These are phyloP conservation scores for Brenthis hecate DNA, from an alignment of 2,888 invertebrate species.

Conservation along the genomic window DNA sequence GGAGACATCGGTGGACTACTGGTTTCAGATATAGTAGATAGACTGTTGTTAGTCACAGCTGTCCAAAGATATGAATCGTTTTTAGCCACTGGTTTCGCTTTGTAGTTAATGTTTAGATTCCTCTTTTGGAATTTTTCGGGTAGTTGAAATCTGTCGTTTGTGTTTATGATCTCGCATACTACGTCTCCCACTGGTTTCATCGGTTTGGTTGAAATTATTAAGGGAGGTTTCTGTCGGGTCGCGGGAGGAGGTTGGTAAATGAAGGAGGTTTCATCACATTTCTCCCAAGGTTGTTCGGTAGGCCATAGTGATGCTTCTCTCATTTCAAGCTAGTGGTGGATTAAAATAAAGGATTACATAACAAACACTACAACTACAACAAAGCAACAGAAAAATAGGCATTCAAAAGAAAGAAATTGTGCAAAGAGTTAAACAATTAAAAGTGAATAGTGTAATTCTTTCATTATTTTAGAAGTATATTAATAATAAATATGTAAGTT, in stretches of 20 bases:
- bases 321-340: slow-evolving; percentile 72
- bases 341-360: slow-evolving; percentile 50
- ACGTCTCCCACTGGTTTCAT: slow-evolving; percentile 55
- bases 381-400: slow-evolving; percentile 28
- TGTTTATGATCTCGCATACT: slow-evolving; percentile 62
- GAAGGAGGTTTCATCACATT: slow-evolving; percentile 66
- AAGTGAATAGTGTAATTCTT: neutral
- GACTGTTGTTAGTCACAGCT: slow-evolving; percentile 52
- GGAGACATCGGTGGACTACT: slow-evolving; percentile 56
- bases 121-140: slow-evolving; percentile 60
- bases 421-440: neutral
- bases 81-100: slow-evolving; percentile 44
- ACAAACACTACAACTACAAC: slow-evolving; percentile 39
- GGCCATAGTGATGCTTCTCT: slow-evolving; percentile 66
- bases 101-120: slow-evolving; percentile 51
- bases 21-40: slow-evolving; percentile 68
- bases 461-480: neutral
- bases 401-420: neutral
- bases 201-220: slow-evolving; percentile 29
- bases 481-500: too few relatives aligned
- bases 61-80: slow-evolving; percentile 70
- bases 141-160: slow-evolving; percentile 56
- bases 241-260: slow-evolving; percentile 55
- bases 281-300: slow-evolving; percentile 65
- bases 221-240: slow-evolving; percentile 42